Base-by-base conservation (phyloP, 2,113 vertebrate species). In the Burhinus bistriatus region DNA sequence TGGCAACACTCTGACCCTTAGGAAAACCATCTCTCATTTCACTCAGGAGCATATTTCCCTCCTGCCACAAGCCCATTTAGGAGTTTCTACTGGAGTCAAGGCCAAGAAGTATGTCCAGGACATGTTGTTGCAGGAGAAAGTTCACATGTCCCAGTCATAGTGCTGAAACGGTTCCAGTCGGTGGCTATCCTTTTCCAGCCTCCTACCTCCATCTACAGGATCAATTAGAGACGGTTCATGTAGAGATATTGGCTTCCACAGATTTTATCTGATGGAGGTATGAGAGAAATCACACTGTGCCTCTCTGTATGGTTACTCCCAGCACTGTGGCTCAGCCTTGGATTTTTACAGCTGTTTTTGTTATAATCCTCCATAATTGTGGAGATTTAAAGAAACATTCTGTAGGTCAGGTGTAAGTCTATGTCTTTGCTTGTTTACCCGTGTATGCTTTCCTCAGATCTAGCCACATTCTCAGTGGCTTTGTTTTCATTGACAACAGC, bases 311-410 rank as follows among this genome's bases (percentile, higher is more conserved):
- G 5, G 34, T 65, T 36, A 36, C 66, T 58, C 26, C 8, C 51
- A 47, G 59, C 26, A 26, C 42, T 5, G 17, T 6, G 9, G 15
- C 57, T 64, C 29, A 49, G 21, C 58, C 15, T 26, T 21, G 25
- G 36, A 18, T 58, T 85, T 47, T 49, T 38, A 26, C 32, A 52
- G 58, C 45, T 66, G 61, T 38, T 54, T 57, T 54, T 52, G 32
- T 23, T n/a, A 3, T 0, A 68, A 58, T 4, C 36, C 47, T 71
- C 66, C 25, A 0, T 13, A 26, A 16, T 0, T 14, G 27, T 19
- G 32, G 17, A 12, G 44, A 64, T 23, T 8, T 70, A 32, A 34
- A 59, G 54, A 11, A 69, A 38, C 0, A 7, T 19, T 44, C 30
- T 5, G 0, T 4, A 77, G 52, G 25, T 34, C 44, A 58, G 54